Conservation (phyloP, 2,888 invertebrate genomes). For the Fabriciana adippe region DNA sequence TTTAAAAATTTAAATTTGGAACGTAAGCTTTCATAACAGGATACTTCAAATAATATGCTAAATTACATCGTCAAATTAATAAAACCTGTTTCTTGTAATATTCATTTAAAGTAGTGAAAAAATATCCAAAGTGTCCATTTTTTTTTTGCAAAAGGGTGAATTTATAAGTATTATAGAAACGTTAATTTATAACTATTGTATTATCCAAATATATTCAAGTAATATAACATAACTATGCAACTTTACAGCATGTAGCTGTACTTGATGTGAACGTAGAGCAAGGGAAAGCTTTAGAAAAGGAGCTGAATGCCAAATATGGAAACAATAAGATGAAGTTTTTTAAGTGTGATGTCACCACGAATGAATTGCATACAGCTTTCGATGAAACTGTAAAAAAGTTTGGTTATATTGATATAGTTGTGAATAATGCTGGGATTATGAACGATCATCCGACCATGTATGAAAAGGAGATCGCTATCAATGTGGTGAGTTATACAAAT, state of each 20-base stretch:
- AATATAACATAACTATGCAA: slow-evolving; percentile 10
- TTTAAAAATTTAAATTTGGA: too few relatives aligned
- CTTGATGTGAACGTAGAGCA: slow-evolving; percentile 49
- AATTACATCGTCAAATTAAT: too few relatives aligned
- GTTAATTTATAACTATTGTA: too few relatives aligned
- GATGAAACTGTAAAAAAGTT: slow-evolving; percentile 48
- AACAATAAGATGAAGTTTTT: slow-evolving; percentile 49
- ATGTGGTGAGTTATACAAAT: slow-evolving; percentile 57
- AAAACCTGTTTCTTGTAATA: too few relatives aligned
- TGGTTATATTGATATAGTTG: slow-evolving; percentile 62
- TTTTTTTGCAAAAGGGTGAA: too few relatives aligned
- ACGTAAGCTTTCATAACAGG: too few relatives aligned
- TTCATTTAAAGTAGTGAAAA: too few relatives aligned
- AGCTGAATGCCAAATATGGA: slow-evolving; percentile 51
- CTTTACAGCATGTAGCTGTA: slow-evolving; percentile 55
- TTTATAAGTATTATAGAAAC: too few relatives aligned
- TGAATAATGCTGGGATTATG: slow-evolving; percentile 68
- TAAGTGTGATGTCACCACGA: slow-evolving; percentile 54
- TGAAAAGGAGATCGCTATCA: slow-evolving; percentile 62
- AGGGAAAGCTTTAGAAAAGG: slow-evolving; percentile 49
- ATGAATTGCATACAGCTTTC: slow-evolving; percentile 43
- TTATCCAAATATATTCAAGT: not conserved
- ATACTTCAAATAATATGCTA: too few relatives aligned
- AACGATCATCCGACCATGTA: slow-evolving; percentile 59
- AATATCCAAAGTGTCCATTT: too few relatives aligned